phyloP scores from a whole-genome alignment of 2,797 vertebrate genomes.

The Toxotes lorentzi region DNA sequence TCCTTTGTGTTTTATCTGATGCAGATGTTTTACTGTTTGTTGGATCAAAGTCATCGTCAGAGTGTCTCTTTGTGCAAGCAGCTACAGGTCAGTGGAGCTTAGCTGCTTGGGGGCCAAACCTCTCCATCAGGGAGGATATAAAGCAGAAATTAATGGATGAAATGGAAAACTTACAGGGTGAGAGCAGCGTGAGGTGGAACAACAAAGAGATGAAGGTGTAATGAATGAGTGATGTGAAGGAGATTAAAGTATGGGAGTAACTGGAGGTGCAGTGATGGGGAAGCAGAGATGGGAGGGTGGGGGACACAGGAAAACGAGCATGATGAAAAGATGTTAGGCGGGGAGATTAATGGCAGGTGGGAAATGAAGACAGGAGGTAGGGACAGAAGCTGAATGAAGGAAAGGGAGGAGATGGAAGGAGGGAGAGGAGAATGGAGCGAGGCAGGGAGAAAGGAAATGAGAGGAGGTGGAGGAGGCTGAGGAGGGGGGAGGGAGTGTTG shows the following conservation, averaged over 20 bases:
- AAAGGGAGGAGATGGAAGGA: background rate
- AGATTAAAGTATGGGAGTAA: conserved; percentile 12
- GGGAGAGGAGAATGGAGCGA: background rate
- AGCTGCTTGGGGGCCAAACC: background rate
- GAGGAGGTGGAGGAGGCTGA: conserved; percentile 20
- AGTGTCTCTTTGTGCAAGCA: background rate
- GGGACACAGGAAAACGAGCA: background rate
- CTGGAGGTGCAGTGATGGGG: conserved; percentile 7
- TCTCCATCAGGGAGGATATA: background rate
- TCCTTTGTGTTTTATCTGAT: background rate
- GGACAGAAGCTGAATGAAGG: background rate
- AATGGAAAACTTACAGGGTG: background rate
- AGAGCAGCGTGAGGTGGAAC: conserved; percentile 7
- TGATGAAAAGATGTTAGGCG: conserved; percentile 26
- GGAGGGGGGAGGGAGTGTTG: conserved; percentile 14
- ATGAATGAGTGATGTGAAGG: conserved; percentile 28
- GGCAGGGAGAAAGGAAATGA: background rate
- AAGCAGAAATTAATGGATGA: background rate
- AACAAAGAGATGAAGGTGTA: conserved; percentile 12
- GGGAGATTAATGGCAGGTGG: conserved; percentile 42
- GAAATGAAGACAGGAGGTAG: conserved; percentile 26
- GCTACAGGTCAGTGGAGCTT: background rate
- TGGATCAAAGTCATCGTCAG: conserved; percentile 7
- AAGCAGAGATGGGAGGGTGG: background rate
- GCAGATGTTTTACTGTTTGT: background rate